Conservation (phyloP, 2,113 vertebrate species). For the Pachyramphus minor region DNA sequence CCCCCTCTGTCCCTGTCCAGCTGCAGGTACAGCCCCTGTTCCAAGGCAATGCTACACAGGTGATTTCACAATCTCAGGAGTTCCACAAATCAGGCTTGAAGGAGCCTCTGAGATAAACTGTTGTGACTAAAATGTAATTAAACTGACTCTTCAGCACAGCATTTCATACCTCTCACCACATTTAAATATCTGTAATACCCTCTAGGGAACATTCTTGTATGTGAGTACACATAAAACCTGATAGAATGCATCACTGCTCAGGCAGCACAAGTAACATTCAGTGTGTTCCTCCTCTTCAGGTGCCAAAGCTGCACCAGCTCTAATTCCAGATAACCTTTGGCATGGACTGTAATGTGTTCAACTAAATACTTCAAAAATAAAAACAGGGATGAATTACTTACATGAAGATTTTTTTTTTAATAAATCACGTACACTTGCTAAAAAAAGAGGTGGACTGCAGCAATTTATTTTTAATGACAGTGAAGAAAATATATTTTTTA, state of each 20-base stretch:
- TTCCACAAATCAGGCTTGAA: not conserved
- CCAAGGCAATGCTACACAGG: not conserved
- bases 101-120: not conserved
- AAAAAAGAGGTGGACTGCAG: not conserved
- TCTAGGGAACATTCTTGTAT: not conserved
- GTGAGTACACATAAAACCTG: not conserved
- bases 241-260: not conserved
- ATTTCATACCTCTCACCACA: not conserved
- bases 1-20: not conserved
- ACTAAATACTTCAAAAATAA: not conserved
- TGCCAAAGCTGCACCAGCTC: not conserved
- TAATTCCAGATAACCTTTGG: not conserved
- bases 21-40: not conserved
- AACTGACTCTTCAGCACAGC: not conserved
- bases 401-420: not conserved
- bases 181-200: not conserved
- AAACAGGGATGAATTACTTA: not conserved
- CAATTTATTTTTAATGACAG: not conserved
- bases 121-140: not conserved
- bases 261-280: not conserved
- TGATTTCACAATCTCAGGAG: not conserved
- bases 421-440: not conserved
- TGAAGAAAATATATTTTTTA: not conserved
- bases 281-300: not conserved
- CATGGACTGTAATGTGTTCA: not conserved